Conservation (phyloP, 2,888 invertebrate species). For the Drosophila melanocephala region DNA sequence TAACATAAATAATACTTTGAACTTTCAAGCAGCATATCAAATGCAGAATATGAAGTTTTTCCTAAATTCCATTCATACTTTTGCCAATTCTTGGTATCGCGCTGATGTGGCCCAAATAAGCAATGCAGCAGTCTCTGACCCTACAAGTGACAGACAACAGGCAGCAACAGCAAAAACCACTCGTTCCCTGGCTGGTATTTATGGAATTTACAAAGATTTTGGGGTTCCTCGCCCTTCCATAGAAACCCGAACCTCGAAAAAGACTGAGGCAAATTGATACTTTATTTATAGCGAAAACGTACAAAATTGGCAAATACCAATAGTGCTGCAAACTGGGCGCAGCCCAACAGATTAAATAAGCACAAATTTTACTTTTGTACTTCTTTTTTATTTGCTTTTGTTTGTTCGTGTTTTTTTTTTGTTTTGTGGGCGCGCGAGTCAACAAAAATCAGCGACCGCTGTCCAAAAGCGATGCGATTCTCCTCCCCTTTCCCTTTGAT, state of each 20-base stretch:
- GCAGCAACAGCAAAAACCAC: conserved; percentile 21
- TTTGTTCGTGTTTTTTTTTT: conserved; percentile 4
- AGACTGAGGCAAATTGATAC: conserved; percentile 53
- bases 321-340: conserved; percentile 49
- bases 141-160: conserved; percentile 25
- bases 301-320: conserved; percentile 65
- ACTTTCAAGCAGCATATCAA: conserved; percentile 3
- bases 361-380: conserved; percentile 25
- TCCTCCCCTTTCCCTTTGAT: conserved; percentile 3
- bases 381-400: conserved; percentile 8
- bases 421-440: conserved; percentile 50
- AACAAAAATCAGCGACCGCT: conserved; percentile 43
- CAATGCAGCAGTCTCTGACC: conserved; percentile 37
- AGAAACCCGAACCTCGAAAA: conserved; percentile 55
- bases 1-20: conserved; percentile 15
- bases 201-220: conserved; percentile 58
- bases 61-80: conserved; percentile 47
- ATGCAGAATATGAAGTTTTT: conserved; percentile 49
- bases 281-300: conserved; percentile 70
- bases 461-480: conserved; percentile 36
- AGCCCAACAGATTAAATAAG: conserved; percentile 59
- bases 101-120: conserved; percentile 56
- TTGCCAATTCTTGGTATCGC: conserved; percentile 47
- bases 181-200: conserved; percentile 43
- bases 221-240: conserved; percentile 57